phyloP scores from a whole-genome alignment of 2,797 vertebrate species.

The Tapirus indicus region DNA sequence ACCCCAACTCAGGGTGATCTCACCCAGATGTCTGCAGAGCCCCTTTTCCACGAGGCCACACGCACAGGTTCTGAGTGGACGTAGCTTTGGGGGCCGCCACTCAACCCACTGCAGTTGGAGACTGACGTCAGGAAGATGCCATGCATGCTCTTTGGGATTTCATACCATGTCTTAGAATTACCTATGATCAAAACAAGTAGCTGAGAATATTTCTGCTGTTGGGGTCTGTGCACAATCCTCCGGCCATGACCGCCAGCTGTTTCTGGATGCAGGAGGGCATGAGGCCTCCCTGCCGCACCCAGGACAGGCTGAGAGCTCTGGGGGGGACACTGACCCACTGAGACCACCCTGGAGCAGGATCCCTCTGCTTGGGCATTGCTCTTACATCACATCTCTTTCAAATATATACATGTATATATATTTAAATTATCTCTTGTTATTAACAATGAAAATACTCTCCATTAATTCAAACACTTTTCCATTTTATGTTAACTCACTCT shows the following conservation, averaged over 20 bases:
- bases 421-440: not conserved
- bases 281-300: fast-evolving
- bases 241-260: not conserved
- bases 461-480: not conserved
- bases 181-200: not conserved
- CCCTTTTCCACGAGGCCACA: not conserved
- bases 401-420: too few species aligned
- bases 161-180: not conserved
- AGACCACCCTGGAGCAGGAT: too few species aligned
- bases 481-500: not conserved
- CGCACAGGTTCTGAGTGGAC: not conserved
- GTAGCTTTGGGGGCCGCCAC: not conserved
- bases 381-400: not conserved
- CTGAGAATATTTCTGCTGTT: too few species aligned
- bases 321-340: too few species aligned
- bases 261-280: fast-evolving
- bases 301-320: fast-evolving
- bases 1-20: fast-evolving
- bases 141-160: not conserved
- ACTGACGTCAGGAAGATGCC: not conserved
- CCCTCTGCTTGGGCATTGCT: too few species aligned
- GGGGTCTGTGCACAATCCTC: not conserved
- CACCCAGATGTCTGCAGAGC: not conserved
- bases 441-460: not conserved
- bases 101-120: not conserved